Conservation (phyloP, 2,113 vertebrate genomes). For the Buteo buteo region DNA sequence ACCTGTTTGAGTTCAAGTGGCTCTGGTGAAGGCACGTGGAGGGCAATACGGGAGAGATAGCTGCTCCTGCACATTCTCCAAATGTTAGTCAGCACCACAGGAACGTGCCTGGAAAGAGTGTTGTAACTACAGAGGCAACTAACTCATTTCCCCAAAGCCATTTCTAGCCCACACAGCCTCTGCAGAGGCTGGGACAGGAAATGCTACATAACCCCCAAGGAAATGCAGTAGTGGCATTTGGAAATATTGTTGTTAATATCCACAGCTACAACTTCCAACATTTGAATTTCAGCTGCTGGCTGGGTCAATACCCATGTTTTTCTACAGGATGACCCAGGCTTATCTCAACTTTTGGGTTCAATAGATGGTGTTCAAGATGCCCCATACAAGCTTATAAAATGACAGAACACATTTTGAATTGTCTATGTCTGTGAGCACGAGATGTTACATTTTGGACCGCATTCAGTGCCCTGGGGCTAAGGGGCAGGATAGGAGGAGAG, state of each 20-base stretch:
- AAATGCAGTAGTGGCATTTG: not conserved
- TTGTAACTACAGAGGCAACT: not conserved
- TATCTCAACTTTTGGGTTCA: not conserved
- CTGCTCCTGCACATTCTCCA: not conserved
- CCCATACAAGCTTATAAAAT: not conserved
- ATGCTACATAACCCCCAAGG: not conserved
- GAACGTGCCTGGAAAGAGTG: not conserved
- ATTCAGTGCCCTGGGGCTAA: not conserved
- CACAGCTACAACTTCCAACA: not conserved
- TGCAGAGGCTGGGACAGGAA: not conserved
- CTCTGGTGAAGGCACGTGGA: not conserved
- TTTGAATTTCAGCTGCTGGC: not conserved
- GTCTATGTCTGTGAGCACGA: not conserved
- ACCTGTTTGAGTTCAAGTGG: not conserved
- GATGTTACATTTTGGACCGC: not conserved
- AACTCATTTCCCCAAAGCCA: not conserved
- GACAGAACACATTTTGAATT: not conserved
- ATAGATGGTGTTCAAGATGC: not conserved
- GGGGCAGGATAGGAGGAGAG: accelerated
- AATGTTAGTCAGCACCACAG: not conserved
- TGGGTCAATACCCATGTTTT: not conserved
- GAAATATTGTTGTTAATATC: not conserved
- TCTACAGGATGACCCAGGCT: not conserved
- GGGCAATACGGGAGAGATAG: not conserved
- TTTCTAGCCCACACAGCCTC: not conserved